Percentiles rank a stretch among this genome's conserved stretches.
Conservation (phyloP, 2,113 vertebrate genomes). For the Synodontis membranacea region DNA sequence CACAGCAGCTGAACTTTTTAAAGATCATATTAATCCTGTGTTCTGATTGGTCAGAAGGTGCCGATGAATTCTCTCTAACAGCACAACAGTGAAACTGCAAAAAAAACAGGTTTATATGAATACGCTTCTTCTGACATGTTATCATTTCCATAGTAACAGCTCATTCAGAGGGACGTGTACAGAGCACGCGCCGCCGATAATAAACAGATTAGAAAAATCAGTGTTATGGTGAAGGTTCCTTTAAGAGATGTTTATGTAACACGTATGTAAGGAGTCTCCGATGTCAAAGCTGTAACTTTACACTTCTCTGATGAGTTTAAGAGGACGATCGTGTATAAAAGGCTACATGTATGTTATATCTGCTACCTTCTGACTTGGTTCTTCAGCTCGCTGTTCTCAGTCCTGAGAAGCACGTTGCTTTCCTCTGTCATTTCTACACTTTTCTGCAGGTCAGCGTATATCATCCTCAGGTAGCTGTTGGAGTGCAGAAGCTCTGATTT, state of each 20-base stretch:
- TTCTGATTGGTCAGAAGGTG: not conserved
- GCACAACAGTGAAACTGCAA: too few species aligned
- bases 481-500: conserved; percentile 29
- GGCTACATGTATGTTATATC: not conserved
- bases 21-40: not conserved
- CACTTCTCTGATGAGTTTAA: not conserved
- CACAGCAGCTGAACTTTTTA: not conserved
- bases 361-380: conserved; percentile 39
- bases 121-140: not conserved
- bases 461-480: conserved; percentile 35
- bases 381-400: conserved; percentile 37
- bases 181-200: not conserved
- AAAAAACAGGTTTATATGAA: too few species aligned
- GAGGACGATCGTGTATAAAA: not conserved
- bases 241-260: not conserved
- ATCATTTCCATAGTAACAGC: not conserved
- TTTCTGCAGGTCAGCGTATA: conserved; percentile 39
- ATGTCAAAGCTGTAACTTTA: not conserved
- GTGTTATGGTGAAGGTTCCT: not conserved
- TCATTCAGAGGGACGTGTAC: not conserved
- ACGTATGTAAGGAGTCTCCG: not conserved
- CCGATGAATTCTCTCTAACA: not conserved
- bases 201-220: not conserved
- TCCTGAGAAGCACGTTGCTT: conserved; percentile 24
- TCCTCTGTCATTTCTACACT: conserved; percentile 35